These are phyloP conservation scores for Camponotus floridanus DNA, from an alignment of 1,140 invertebrate species.

Conservation along the genomic window DNA sequence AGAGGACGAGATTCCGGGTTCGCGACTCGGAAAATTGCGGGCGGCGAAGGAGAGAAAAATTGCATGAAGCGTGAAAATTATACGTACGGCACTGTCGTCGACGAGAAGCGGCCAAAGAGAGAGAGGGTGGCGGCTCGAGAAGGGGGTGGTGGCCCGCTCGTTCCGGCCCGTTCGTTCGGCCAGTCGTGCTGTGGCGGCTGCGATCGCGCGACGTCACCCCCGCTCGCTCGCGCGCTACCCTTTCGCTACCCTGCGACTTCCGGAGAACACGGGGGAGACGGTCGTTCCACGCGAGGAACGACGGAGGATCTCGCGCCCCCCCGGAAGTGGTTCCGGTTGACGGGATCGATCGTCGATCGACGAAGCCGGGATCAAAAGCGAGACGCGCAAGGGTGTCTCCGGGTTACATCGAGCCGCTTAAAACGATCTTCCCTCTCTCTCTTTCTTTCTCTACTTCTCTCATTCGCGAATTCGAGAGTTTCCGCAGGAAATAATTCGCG, in stretches of 20 bases:
- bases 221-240: conserved; percentile 36
- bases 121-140: conserved; percentile 58
- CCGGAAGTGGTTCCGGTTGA: neutral
- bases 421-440: conserved; percentile 16
- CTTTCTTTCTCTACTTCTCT: neutral
- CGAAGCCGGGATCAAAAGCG: conserved; percentile 4
- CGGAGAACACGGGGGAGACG: neutral
- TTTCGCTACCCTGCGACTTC: conserved; percentile 50
- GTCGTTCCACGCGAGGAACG: conserved; percentile 19
- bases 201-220: conserved; percentile 68
- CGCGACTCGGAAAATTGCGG: neutral
- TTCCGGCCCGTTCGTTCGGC: conserved; percentile 81
- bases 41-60: neutral
- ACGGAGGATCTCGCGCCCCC: neutral
- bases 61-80: conserved; percentile 1
- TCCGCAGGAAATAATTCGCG: neutral
- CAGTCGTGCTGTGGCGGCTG: conserved; percentile 81
- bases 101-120: conserved; percentile 26
- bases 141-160: conserved; percentile 68
- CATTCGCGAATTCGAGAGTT: neutral
- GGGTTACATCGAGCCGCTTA: conserved; percentile 35
- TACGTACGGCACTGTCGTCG: conserved; percentile 35
- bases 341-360: conserved; percentile 1
- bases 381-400: conserved; percentile 43
- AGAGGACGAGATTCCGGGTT: neutral